Evolutionary conservation across 2,113 vertebrate species (phyloP).

Genomic region (Pyxicephalus adspersus): DNA sequence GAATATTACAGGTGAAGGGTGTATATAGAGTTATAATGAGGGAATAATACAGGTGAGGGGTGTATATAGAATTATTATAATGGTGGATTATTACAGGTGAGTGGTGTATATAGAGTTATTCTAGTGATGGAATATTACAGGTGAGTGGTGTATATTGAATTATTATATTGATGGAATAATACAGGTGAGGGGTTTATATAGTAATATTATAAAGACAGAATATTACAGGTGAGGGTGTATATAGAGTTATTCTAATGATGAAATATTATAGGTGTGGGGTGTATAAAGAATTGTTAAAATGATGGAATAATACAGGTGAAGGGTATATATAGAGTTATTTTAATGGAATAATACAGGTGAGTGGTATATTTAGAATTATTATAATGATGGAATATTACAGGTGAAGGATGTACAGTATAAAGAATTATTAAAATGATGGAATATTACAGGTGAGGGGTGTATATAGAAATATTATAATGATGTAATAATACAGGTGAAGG

Average conservation of each 20-base stretch:
- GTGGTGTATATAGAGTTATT: background rate
- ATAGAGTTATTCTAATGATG: too few species aligned
- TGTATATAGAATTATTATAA: background rate
- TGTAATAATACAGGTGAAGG: background rate
- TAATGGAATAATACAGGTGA: background rate
- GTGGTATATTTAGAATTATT: too few species aligned
- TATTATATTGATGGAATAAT: background rate
- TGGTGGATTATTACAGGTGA: background rate
- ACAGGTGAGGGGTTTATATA: background rate
- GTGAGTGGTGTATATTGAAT: background rate
- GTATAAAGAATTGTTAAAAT: background rate
- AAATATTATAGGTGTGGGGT: background rate
- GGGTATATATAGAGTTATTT: background rate
- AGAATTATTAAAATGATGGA: too few species aligned
- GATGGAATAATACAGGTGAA: background rate
- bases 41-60: background rate
- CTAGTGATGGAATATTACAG: background rate
- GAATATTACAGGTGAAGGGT: too few species aligned
- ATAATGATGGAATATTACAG: too few species aligned
- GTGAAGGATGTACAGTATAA: too few species aligned
- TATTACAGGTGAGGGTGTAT: background rate
- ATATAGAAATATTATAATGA: too few species aligned
- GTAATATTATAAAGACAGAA: background rate
- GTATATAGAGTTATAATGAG: background rate
- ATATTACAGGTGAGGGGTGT: too few species aligned